Evolutionary conservation across 2,113 vertebrate genomes (phyloP), one percentile per base, ranked within the genome.

Genomic region (Austrofundulus limnaeus): DNA sequence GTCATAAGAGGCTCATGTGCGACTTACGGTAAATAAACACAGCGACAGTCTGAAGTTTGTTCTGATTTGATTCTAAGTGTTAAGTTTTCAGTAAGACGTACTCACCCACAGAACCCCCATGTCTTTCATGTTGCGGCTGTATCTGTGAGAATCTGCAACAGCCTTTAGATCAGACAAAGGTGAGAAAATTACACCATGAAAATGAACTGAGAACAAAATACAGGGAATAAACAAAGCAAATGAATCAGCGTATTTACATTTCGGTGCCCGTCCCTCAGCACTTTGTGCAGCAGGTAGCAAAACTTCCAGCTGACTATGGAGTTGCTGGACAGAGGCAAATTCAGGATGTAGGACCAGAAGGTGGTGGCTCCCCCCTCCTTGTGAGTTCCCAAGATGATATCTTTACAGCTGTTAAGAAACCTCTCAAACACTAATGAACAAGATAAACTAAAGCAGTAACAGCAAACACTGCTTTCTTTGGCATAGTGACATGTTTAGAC

Each of bases 281-380:
- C 86, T 49, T 97, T 98, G 92, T 99, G 97, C 85, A 99, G 92
- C 79, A 98, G 92, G 0, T 99, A 95, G 89, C 97, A 98, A 89
- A 96, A 96, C 86, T 98, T 98, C 97, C 97, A 98, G 90, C 95
- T 95, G 69, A 98, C 83, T 61, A 99, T 92, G 0, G 96, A 93
- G 0, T 95, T 95, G 90, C 97, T 97, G 0, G 97, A 97, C 67
- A 98, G 91, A 0, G 96, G 96, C 75, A 98, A 90, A 12, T 95
- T 95, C 64, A 93, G 92, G 72, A 90, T 87, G 5, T 94, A 95
- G 0, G 94, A 94, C 97, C 96, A 98, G 83, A 98, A 98, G 54
- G 95, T 96, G 80, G 94, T 88, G 0, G 96, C 96, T 23, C 97
- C 97, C 9, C 93, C 93, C 83, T 98, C 96, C 0, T 95, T 96